Conservation (phyloP, 2,888 invertebrate species). For the Dasysyrphus tricinctus region DNA sequence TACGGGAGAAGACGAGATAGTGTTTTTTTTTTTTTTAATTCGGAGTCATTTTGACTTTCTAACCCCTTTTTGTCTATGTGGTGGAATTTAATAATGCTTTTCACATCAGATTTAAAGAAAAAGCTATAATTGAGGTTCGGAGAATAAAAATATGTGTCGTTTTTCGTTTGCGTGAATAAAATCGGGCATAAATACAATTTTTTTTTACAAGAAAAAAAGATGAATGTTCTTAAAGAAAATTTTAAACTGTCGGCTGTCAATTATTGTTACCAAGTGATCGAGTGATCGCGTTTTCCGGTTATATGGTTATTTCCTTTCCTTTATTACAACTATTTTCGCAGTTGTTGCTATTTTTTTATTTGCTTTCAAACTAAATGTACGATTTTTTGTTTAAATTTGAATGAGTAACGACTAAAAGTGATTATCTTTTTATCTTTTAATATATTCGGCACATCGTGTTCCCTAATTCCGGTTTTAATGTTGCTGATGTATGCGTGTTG, state of each 20-base stretch:
- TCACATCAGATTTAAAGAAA: slow-evolving; percentile 26
- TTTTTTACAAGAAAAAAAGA: slow-evolving; percentile 14
- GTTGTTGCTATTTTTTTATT: slow-evolving; percentile 1
- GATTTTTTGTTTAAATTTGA: slow-evolving; percentile 31
- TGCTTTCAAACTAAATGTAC: slow-evolving; percentile 12
- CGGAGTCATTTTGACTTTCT: slow-evolving; percentile 68
- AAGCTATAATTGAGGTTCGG: slow-evolving; percentile 39
- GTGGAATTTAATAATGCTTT: slow-evolving; percentile 49
- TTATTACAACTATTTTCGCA: slow-evolving; percentile 25
- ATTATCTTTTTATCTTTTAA: slow-evolving; percentile 37
- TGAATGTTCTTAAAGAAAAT: slow-evolving; percentile 34
- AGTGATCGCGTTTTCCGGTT: slow-evolving; percentile 68
- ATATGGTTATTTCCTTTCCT: slow-evolving; percentile 53
- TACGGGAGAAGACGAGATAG: slow-evolving; percentile 58
- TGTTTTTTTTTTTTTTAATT: slow-evolving; percentile 36
- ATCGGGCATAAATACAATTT: slow-evolving; percentile 30
- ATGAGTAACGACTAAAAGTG: slow-evolving; percentile 43
- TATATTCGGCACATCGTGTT: slow-evolving; percentile 36
- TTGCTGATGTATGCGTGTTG: slow-evolving; percentile 38
- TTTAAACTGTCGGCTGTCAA: slow-evolving; percentile 28
- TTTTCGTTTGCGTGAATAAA: slow-evolving; percentile 13
- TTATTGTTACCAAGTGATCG: slow-evolving; percentile 64
- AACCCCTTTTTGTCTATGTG: slow-evolving; percentile 65
- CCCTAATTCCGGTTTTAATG: slow-evolving; percentile 52
- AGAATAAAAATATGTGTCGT: slow-evolving; percentile 55